Percentiles rank a stretch among this genome's conserved stretches.
Evolutionary conservation across 2,113 vertebrate species (phyloP).

Genomic region (Bettongia penicillata): DNA sequence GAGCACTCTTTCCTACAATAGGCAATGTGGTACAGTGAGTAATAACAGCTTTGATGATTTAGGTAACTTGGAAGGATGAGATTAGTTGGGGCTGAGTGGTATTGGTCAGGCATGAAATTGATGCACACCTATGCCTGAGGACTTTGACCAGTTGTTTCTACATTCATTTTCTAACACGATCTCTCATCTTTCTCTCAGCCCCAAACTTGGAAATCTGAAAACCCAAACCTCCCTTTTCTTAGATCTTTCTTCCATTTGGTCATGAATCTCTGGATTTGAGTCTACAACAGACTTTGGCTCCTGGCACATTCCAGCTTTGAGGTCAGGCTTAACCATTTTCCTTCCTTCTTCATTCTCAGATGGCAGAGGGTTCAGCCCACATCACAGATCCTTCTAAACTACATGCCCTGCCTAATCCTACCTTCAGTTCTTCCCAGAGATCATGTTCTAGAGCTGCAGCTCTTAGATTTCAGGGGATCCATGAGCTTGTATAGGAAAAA

Average conservation of each 20-base stretch:
- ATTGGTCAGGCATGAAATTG: neutral
- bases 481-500: neutral
- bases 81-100: neutral
- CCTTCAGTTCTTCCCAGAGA: neutral
- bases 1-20: neutral
- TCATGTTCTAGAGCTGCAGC: neutral
- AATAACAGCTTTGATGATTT: neutral
- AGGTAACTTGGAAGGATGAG: neutral
- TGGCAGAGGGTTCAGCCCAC: neutral
- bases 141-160: neutral
- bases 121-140: neutral
- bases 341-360: neutral
- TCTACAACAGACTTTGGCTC: neutral
- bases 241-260: neutral
- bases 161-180: neutral
- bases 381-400: neutral
- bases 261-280: neutral
- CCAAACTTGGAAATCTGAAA: neutral
- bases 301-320: neutral
- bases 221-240: neutral
- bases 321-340: neutral
- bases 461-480: neutral
- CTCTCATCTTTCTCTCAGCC: neutral
- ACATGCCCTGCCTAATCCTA: neutral
- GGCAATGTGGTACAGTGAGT: neutral